A percentile compares a stretch with the other conserved stretches of the same genome.
Conservation (phyloP, 2,113 vertebrate species). For the Hemiscyllium ocellatum region DNA sequence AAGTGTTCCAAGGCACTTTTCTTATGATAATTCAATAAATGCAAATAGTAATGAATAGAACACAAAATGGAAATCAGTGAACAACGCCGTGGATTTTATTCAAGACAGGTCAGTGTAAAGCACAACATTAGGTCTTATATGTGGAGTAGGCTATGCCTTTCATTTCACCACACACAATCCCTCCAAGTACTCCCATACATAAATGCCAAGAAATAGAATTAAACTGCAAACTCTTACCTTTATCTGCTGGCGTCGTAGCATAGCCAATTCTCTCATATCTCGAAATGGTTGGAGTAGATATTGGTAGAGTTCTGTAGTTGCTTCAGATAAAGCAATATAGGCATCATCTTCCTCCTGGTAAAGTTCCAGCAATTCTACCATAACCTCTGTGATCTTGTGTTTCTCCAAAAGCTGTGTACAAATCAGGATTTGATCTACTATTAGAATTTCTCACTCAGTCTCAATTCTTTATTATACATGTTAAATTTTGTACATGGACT, state of each 20-base stretch:
- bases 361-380: conserved; percentile 88
- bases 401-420: conserved; percentile 75
- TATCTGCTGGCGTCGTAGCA: conserved; percentile 92
- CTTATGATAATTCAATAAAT: not conserved
- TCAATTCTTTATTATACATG: not conserved
- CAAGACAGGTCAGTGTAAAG: not conserved
- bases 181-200: not conserved
- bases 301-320: conserved; percentile 89
- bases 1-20: not conserved
- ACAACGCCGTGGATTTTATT: not conserved
- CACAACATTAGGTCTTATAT: not conserved
- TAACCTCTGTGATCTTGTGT: conserved; percentile 82
- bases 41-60: not conserved
- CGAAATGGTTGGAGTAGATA: conserved; percentile 93
- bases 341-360: conserved; percentile 89
- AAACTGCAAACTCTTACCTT: conserved; percentile 64
- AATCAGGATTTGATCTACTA: conserved; percentile 26
- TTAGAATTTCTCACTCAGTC: not conserved
- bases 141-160: not conserved
- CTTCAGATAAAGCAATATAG: conserved; percentile 78
- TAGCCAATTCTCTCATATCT: conserved; percentile 94
- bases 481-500: not conserved
- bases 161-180: not conserved
- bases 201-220: not conserved
- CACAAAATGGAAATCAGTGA: not conserved